Conservation (phyloP, 2,113 vertebrate species). For the Crotophaga sulcirostris region DNA sequence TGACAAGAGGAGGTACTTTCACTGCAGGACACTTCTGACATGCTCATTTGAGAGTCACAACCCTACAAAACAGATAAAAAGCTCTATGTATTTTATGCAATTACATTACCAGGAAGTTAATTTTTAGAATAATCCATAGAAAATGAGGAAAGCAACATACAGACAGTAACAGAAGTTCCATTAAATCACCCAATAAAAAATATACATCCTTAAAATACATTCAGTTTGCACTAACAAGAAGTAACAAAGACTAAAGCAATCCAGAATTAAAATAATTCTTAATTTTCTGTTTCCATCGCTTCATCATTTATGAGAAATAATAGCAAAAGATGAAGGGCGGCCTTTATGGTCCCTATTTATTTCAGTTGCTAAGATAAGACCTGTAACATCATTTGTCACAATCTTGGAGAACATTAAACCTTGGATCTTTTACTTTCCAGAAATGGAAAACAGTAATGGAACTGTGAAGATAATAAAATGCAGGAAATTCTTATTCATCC, state of each 20-base stretch:
- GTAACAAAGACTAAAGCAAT: not conserved
- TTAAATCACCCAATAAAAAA: not conserved
- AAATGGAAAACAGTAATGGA: not conserved
- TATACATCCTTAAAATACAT: not conserved
- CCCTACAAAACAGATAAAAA: slow-evolving; percentile 79
- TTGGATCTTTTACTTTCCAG: not conserved
- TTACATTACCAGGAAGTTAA: not conserved
- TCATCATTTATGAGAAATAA: not conserved
- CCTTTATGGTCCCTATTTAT: not conserved
- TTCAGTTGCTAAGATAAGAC: not conserved
- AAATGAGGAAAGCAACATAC: not conserved
- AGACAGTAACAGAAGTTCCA: not conserved
- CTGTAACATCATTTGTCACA: not conserved
- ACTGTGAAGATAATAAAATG: not conserved
- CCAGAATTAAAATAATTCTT: not conserved
- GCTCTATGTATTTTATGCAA: not conserved
- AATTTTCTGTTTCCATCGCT: not conserved
- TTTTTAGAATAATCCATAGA: not conserved
- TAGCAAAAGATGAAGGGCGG: not conserved
- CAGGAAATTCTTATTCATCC: slow-evolving; percentile 13
- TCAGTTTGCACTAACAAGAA: not conserved
- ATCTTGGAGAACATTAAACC: not conserved
- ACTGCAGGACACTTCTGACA: slow-evolving; percentile 93
- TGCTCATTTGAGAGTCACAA: slow-evolving; percentile 91
- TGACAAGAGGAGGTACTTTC: slow-evolving; percentile 93